These are phyloP conservation scores for Byasa hedistus DNA, from an alignment of 2,888 invertebrate species.

Conservation along the genomic window DNA sequence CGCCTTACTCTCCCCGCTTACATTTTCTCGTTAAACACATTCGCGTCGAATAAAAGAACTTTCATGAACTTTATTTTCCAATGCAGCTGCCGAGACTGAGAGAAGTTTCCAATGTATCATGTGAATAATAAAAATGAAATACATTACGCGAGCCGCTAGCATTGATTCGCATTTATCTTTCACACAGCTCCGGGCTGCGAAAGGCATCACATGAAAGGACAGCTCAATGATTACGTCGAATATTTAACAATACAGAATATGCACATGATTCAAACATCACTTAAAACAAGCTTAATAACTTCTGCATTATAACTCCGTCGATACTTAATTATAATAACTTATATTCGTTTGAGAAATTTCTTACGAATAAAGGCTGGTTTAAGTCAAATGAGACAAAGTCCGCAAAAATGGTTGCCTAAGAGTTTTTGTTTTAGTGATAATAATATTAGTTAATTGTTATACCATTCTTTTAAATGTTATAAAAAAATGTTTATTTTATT, in stretches of 20 bases:
- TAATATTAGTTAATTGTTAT: too few species aligned
- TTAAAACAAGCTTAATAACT: too few species aligned
- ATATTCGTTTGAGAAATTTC: too few species aligned
- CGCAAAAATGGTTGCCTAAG: too few species aligned
- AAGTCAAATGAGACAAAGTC: too few species aligned
- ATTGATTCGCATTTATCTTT: background rate
- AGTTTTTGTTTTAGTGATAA: too few species aligned
- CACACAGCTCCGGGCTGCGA: background rate
- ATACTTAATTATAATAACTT: too few species aligned
- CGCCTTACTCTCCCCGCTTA: background rate
- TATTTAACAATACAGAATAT: background rate
- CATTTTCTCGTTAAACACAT: background rate
- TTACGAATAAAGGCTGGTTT: too few species aligned
- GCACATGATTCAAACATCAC: background rate
- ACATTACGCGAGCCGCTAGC: background rate
- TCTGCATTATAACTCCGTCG: too few species aligned
- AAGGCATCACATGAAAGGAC: background rate
- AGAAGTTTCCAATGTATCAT: background rate
- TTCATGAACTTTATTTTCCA: background rate
- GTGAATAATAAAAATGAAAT: slow-evolving; percentile 1
- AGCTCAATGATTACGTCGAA: background rate
- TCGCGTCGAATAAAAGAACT: background rate
- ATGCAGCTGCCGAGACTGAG: background rate
- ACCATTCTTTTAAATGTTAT: too few species aligned
- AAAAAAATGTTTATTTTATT: too few species aligned